phyloP scores from a whole-genome alignment of 2,888 invertebrate species.

The Xylota segnis region DNA sequence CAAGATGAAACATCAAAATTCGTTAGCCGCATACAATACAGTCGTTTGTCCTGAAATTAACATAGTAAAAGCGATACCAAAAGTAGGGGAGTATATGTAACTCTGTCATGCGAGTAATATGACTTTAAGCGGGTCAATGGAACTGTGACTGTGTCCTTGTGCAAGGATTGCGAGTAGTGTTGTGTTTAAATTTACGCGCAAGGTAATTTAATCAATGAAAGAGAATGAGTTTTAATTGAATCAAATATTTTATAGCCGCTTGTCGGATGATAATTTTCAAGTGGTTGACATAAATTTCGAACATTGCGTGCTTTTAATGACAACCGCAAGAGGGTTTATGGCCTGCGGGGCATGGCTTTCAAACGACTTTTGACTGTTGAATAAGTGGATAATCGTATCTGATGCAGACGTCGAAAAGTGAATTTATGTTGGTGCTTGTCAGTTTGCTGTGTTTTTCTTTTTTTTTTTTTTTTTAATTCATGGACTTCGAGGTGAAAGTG shows the following conservation, averaged over 20 bases:
- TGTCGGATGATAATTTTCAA: slow-evolving; percentile 42
- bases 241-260: slow-evolving; percentile 37
- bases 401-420: slow-evolving; percentile 42
- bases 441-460: not conserved
- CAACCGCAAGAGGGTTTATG: slow-evolving; percentile 26
- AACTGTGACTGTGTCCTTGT: slow-evolving; percentile 11
- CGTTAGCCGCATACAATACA: slow-evolving; percentile 24
- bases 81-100: not conserved
- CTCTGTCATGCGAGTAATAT: not conserved
- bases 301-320: slow-evolving; percentile 33
- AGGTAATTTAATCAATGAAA: slow-evolving; percentile 30
- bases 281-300: slow-evolving; percentile 32
- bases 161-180: not conserved
- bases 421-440: slow-evolving; percentile 31
- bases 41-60: not conserved
- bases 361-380: slow-evolving; percentile 7
- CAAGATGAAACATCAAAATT: slow-evolving; percentile 51
- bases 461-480: slow-evolving; percentile 24
- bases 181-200: slow-evolving; percentile 2
- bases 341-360: not conserved
- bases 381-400: slow-evolving; percentile 45
- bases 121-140: slow-evolving; percentile 24
- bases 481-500: slow-evolving; percentile 33
- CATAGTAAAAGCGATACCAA: slow-evolving; percentile 5
- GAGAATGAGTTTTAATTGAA: slow-evolving; percentile 56